These are phyloP conservation scores for Falco novaeseelandiae DNA, from an alignment of 2,797 vertebrate species.

Conservation along the genomic window DNA sequence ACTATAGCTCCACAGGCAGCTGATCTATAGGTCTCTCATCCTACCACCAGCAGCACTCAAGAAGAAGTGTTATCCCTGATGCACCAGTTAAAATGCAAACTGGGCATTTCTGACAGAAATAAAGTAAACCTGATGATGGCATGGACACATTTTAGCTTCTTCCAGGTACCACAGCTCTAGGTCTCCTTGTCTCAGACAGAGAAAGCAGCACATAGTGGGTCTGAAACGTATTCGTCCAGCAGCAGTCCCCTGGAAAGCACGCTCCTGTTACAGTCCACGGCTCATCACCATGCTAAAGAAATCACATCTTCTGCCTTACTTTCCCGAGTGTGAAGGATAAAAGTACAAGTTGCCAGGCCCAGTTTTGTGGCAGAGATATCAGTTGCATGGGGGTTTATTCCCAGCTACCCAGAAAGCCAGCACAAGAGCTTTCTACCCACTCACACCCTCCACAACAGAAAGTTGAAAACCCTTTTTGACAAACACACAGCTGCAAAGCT, in stretches of 20 bases:
- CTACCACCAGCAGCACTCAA: neutral
- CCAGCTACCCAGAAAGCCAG: neutral
- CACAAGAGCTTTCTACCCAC: neutral
- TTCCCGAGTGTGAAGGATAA: neutral
- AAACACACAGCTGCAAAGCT: neutral
- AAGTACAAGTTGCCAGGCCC: neutral
- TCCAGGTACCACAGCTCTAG: neutral
- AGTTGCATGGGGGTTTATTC: neutral
- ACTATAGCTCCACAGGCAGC: neutral
- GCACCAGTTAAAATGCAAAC: neutral
- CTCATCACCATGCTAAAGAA: neutral
- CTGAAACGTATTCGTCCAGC: neutral
- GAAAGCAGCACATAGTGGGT: neutral
- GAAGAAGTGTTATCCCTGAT: neutral
- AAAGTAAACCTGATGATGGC: neutral
- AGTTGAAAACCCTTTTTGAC: neutral
- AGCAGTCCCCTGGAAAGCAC: neutral
- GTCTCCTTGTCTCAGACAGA: neutral
- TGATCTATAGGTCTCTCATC: neutral
- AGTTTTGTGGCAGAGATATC: neutral
- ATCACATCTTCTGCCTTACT: neutral
- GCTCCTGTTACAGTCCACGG: neutral
- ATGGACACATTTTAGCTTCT: neutral
- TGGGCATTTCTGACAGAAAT: neutral
- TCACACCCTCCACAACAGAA: neutral